Base-by-base conservation (phyloP, 1,140 invertebrate species). In the Agrilus planipennis region DNA sequence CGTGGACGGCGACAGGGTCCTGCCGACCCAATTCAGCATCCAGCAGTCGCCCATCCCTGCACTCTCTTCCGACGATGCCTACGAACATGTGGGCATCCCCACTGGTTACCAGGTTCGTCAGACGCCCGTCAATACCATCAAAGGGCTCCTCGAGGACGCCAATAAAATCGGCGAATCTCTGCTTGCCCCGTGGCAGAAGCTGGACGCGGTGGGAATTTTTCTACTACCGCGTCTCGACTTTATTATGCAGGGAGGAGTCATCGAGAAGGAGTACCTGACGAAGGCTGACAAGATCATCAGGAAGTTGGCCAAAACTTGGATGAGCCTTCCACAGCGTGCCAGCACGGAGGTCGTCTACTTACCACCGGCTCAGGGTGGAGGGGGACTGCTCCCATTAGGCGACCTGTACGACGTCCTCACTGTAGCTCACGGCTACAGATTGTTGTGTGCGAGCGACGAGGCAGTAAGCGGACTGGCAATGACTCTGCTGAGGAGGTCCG, bases 131-230 rank as follows among this genome's bases (percentile, higher is more conserved):
- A 17, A 32, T 0, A 45, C 50, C 6, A 38, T 60, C 0, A 36
- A 39, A 0, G 23, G 31, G 0, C 35, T 56, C 30, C n/a, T 40
- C 2, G 19, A 22, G 1, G 49, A 61, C 4, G 34, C 55, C 0
- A 6, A 7, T 0, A 27, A 16, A 3, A 19, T 62, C 0, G 44
- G 58, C 35, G 3, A 10, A 0, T 53, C 51, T 1, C 34, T 52
- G 0, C 54, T 63, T 0, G 55, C 61, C 2, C 61, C 61, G 0
- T 64, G 64, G 59, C 60, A 65, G 44, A 61, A 61, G 37, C 25
- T 63, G 5, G 58, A 66, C 22, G 54, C 57, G 0, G 6, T 58
- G 5, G 51, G 42, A 1, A 58, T 53, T 0, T 65, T 62, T 32
- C 41, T 65, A 0, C 14, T 60, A 21, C 55, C 64, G 1, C 28